Evolutionary conservation across 2,113 vertebrate genomes (phyloP), one percentile per base, ranked within the genome.

Genomic region (Chauna torquata): DNA sequence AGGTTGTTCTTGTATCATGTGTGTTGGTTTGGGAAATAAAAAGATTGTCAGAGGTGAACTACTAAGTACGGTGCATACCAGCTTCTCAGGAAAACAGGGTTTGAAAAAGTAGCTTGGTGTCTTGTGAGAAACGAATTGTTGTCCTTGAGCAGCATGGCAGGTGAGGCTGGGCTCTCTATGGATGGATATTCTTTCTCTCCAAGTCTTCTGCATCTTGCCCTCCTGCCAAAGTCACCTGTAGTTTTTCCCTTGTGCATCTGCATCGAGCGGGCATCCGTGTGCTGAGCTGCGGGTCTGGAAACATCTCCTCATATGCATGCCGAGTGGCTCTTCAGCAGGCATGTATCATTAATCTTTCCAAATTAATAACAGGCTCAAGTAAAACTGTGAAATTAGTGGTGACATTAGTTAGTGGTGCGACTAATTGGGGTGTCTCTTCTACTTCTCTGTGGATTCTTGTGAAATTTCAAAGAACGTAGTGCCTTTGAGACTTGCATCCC

Each of bases 61-160:
- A 27, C 25, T 59, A 18, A n/a, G 11, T 47, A 14, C 25, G 12
- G 11, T 68, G 14, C 0, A 4, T 49, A 27, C 8, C 19, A 36
- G 0, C 24, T 49, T 74, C 40, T 50, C 14, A 49, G 42, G n/a
- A 36, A 58, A 58, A 55, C 0, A 27, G 8, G 42, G 24, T 42
- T 79, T 88, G 30, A 69, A 58, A 54, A 82, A 80, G 54, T 27
- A 45, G 8, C 11, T 44, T 28, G 7, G 11, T 90, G 82, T 68
- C 49, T 62, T 40, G 0, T 0, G 2, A 38, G 50, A 36, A 92
- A 8, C 4, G 38, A 15, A 1, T 27, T 20, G 23, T 55, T n/a
- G n/a, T 78, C 12, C 7, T 85, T 79, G 12, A 70, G 9, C 5
- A 49, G 34, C 42, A 5, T 8, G 24, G 25, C 34, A 27, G 23